These are phyloP conservation scores for Pseudoatta argentina DNA, from an alignment of 1,140 invertebrate species.

Conservation along the genomic window DNA sequence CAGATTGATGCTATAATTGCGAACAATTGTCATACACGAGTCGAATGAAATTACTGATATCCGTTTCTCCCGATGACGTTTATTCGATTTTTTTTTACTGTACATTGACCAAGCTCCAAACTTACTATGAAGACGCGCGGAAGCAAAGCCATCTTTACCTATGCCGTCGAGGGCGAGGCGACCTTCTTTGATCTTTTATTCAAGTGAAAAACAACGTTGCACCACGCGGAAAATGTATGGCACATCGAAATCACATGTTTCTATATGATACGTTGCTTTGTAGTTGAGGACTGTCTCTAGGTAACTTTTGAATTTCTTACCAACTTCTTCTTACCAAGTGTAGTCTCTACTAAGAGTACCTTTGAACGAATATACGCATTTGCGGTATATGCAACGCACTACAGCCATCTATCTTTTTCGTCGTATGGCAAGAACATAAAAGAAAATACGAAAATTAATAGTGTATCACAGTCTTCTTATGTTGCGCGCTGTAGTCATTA, in stretches of 20 bases:
- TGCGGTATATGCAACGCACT: background rate
- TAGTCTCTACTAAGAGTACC: background rate
- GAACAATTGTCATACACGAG: background rate
- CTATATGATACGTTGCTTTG: background rate
- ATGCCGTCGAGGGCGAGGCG: background rate
- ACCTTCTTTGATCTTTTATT: conserved; percentile 72
- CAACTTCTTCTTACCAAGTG: background rate
- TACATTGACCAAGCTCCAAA: background rate
- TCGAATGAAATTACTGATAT: background rate
- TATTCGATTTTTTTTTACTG: background rate
- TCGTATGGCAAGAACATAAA: background rate
- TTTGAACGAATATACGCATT: background rate
- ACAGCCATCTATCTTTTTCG: conserved; percentile 23
- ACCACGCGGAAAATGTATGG: background rate
- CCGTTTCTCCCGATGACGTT: background rate
- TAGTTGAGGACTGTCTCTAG: background rate
- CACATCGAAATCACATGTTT: conserved; percentile 15
- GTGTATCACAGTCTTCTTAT: background rate
- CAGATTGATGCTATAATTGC: background rate
- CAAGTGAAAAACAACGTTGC: background rate
- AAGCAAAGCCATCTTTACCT: background rate
- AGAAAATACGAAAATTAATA: conserved; percentile 24
- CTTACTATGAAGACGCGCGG: conserved; percentile 5
- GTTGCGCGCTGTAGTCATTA: background rate
- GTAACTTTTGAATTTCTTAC: background rate